phyloP scores from a whole-genome alignment of 2,888 invertebrate species.

The Colostygia pectinataria region DNA sequence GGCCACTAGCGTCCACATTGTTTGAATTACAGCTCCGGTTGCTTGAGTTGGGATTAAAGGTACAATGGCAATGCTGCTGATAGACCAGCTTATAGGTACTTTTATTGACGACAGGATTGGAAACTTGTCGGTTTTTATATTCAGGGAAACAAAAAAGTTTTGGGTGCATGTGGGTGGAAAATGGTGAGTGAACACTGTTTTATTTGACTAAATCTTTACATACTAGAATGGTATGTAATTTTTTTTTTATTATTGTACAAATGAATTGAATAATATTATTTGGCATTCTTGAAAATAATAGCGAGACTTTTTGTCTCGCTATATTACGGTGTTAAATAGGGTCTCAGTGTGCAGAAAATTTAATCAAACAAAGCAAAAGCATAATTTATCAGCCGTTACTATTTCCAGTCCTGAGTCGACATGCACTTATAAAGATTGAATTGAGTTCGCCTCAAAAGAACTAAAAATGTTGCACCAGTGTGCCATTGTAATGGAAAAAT shows the following conservation, averaged over 20 bases:
- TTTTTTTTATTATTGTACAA: too few relatives aligned
- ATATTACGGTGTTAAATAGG: neutral
- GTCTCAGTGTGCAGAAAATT: neutral
- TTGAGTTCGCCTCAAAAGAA: neutral
- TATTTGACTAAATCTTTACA: too few relatives aligned
- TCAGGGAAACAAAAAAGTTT: neutral
- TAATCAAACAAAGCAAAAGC: slow-evolving; percentile 1
- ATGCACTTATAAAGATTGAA: neutral
- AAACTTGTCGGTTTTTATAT: slow-evolving; percentile 12
- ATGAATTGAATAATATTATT: too few relatives aligned
- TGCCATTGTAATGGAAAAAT: too few relatives aligned
- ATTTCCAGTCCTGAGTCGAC: neutral
- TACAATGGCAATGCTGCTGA: slow-evolving; percentile 11
- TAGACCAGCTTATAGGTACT: slow-evolving; percentile 15
- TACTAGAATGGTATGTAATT: too few relatives aligned
- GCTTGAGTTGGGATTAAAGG: slow-evolving; percentile 48
- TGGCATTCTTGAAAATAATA: too few relatives aligned
- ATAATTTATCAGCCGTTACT: neutral
- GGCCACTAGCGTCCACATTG: slow-evolving; percentile 33
- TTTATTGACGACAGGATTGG: slow-evolving; percentile 22
- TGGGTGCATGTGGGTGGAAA: slow-evolving; percentile 1
- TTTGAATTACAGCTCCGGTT: slow-evolving; percentile 49
- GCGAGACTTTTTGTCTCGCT: too few relatives aligned
- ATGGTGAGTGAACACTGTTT: too few relatives aligned
- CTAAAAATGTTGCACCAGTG: slow-evolving; percentile 1